Conservation (phyloP, 2,797 vertebrate species). For the Brotula barbata region DNA sequence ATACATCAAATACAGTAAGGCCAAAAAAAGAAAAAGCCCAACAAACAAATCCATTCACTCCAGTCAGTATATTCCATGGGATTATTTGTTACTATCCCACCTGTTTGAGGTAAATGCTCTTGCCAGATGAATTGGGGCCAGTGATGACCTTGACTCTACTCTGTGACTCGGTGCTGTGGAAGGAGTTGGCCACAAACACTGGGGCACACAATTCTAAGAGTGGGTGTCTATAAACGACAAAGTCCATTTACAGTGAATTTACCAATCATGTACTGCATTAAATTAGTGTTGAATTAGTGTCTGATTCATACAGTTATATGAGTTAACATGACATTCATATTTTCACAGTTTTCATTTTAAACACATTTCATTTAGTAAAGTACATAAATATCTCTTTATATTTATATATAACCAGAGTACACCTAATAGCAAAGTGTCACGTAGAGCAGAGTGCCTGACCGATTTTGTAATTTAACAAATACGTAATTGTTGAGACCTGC, state of each 20-base stretch:
- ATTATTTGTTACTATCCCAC: constrained; percentile 48
- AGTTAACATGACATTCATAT: too few species aligned
- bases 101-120: constrained; percentile 97
- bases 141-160: constrained; percentile 91
- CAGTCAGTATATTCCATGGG: too few species aligned
- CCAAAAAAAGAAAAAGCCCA: background rate
- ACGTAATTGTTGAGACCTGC: constrained; percentile 75
- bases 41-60: too few species aligned
- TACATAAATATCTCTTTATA: too few species aligned
- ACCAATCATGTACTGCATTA: too few species aligned
- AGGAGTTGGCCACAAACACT: constrained; percentile 91
- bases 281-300: too few species aligned
- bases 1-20: background rate
- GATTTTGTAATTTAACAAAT: background rate
- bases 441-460: background rate
- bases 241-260: background rate
- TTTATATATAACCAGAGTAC: too few species aligned
- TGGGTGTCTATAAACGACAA: constrained; percentile 82
- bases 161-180: constrained; percentile 78
- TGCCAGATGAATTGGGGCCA: constrained; percentile 96
- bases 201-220: constrained; percentile 91
- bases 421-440: too few species aligned
- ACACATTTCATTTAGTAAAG: too few species aligned
- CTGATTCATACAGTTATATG: too few species aligned
- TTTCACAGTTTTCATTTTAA: too few species aligned